These are phyloP conservation scores for Ammodytes marinus DNA, from an alignment of 2,113 vertebrate genomes.

Conservation along the genomic window DNA sequence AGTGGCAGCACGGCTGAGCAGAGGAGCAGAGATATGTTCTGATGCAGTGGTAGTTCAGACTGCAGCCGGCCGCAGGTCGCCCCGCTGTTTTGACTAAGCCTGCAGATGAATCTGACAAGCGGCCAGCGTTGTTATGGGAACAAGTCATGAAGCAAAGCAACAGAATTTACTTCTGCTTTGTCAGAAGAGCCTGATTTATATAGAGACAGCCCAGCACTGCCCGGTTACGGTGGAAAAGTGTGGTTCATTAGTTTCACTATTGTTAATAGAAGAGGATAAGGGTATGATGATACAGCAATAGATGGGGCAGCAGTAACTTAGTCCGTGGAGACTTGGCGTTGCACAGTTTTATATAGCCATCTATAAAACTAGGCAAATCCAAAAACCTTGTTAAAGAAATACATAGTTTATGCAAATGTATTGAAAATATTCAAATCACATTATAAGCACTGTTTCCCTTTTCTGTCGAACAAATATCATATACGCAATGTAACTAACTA, in stretches of 20 bases:
- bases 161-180: slow-evolving; percentile 36
- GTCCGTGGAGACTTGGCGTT: not conserved
- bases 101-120: slow-evolving; percentile 47
- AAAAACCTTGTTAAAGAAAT: not conserved
- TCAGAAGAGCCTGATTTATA: slow-evolving; percentile 43
- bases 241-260: not conserved
- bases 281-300: not conserved
- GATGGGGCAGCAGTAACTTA: not conserved
- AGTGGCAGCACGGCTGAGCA: slow-evolving; percentile 1
- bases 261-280: not conserved
- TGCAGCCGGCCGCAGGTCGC: slow-evolving; percentile 19
- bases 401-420: not conserved
- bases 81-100: slow-evolving; percentile 38
- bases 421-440: not conserved
- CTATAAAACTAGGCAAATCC: not conserved
- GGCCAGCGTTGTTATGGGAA: slow-evolving; percentile 66
- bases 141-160: slow-evolving; percentile 52
- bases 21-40: slow-evolving; percentile 15
- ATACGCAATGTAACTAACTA: not conserved
- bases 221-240: not conserved
- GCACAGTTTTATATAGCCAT: not conserved
- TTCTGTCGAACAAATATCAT: not conserved
- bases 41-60: slow-evolving; percentile 28
- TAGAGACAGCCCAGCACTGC: not conserved
- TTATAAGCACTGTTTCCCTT: too few relatives aligned